These are phyloP conservation scores for Rhadina sibilatrix DNA, from an alignment of 2,113 vertebrate genomes.

Conservation along the genomic window DNA sequence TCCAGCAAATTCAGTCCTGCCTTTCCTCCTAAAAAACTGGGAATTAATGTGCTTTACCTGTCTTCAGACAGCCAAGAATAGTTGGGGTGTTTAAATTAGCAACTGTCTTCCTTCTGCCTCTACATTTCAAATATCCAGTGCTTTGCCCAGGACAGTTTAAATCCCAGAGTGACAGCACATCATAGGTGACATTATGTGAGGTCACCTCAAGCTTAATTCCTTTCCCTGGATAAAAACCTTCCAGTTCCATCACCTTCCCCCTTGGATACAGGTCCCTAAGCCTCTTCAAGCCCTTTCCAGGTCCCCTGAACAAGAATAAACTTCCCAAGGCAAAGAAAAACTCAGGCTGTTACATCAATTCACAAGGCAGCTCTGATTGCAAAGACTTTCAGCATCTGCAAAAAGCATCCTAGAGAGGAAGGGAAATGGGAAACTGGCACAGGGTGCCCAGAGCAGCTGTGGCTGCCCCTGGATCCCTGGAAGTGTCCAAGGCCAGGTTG, in stretches of 20 bases:
- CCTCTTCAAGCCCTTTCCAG: background rate
- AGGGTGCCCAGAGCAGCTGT: background rate
- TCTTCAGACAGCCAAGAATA: background rate
- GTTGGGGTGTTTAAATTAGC: background rate
- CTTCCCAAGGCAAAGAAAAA: background rate
- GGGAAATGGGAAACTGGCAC: background rate
- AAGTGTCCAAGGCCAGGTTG: fast-evolving
- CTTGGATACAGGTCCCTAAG: background rate
- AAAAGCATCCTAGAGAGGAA: background rate
- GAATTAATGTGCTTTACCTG: background rate
- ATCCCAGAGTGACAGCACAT: background rate
- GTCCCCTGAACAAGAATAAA: background rate
- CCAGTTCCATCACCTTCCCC: background rate
- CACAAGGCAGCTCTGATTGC: background rate
- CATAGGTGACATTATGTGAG: background rate
- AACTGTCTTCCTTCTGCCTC: background rate
- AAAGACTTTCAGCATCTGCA: background rate
- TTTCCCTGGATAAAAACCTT: background rate
- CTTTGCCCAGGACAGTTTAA: background rate
- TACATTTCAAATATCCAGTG: background rate
- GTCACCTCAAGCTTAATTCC: background rate
- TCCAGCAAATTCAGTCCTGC: background rate
- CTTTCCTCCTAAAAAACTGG: background rate
- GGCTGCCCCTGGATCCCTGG: background rate
- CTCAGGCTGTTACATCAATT: background rate